Conservation (phyloP, 2,888 invertebrate species). For the Amiota minor region DNA sequence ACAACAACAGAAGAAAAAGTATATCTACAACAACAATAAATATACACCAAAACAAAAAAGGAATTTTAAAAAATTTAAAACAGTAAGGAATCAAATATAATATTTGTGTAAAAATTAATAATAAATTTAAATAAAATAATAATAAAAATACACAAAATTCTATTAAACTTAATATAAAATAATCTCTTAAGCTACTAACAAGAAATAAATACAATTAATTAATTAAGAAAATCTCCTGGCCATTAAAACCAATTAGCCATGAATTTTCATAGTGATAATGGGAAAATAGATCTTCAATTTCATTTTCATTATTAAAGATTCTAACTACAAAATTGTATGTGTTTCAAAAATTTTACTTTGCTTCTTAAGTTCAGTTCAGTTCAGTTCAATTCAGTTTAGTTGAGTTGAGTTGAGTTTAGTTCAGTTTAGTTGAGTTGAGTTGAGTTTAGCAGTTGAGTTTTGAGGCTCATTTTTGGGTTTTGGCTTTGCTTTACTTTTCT, state of each 20-base stretch:
- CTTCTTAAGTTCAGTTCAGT: not conserved
- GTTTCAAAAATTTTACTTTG: not conserved
- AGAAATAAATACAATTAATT: conserved; percentile 6
- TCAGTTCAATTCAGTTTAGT: not conserved
- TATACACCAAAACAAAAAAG: conserved; percentile 10
- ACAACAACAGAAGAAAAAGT: conserved; percentile 19
- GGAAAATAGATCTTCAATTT: not conserved
- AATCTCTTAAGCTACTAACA: not conserved
- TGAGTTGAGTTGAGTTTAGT: not conserved
- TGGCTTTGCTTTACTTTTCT: not conserved
- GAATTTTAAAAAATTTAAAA: not conserved
- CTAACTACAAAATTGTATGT: too few species aligned
- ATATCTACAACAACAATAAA: conserved; percentile 17
- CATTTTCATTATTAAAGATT: not conserved
- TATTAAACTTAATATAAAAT: conserved; percentile 18
- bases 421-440: not conserved
- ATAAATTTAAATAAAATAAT: too few species aligned
- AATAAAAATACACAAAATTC: conserved; percentile 15
- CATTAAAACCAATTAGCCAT: too few species aligned
- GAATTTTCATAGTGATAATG: not conserved
- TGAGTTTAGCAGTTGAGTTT: not conserved
- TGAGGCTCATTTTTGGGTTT: not conserved
- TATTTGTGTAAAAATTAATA: not conserved
- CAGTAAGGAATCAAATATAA: not conserved
- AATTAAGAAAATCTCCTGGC: not conserved